Base-by-base conservation (phyloP, 2,797 vertebrate genomes). In the Danionella dracula region DNA sequence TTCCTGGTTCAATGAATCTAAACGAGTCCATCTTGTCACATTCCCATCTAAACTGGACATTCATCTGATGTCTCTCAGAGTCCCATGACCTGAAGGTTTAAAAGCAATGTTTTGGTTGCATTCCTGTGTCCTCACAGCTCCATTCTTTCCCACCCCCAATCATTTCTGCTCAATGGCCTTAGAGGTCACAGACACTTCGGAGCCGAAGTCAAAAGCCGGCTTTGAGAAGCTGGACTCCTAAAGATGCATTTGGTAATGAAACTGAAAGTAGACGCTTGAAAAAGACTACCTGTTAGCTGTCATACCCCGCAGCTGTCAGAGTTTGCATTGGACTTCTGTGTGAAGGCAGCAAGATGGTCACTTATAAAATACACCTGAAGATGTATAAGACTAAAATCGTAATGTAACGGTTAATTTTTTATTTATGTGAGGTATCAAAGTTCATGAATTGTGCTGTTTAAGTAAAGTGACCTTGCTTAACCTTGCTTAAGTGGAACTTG, bases 1-100 rank as follows among this genome's bases (percentile, higher is more conserved):
- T 64, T 53, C 50, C 41, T 54, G 31, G 31, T 60, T 70, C 74
- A 74, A 54, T 68, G 15, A 16, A 40, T 42, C 42, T 51, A 78
- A 84, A 89, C 76, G 29, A 42, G 78, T 86, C 86, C 73, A 68
- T 76, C 81, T 73, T 81, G 81, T 74, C 63, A 32, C 70, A 73
- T 83, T 58, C 72, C 83, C 82, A 85, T 86, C 76, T 85, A 74
- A 84, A 81, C 82, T 84, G 79, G 73, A 73, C 73, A 79, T 74
- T 64, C 11, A 3, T 66, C 79, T 66, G 74, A 66, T 79, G 60
- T 79, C 80, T 76, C 42, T 77, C 79, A 54, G 76, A 74, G 42
- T 71, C 81, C 77, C 17, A 69, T 80, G 72, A 73, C 78, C 62
- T 73, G 70, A 67, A 79, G 69, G 2, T 55, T 59, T 21, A 61